A percentile compares a stretch with the other conserved stretches of the same genome.
Conservation (phyloP, 2,797 vertebrate species). For the Lacerta viridis region DNA sequence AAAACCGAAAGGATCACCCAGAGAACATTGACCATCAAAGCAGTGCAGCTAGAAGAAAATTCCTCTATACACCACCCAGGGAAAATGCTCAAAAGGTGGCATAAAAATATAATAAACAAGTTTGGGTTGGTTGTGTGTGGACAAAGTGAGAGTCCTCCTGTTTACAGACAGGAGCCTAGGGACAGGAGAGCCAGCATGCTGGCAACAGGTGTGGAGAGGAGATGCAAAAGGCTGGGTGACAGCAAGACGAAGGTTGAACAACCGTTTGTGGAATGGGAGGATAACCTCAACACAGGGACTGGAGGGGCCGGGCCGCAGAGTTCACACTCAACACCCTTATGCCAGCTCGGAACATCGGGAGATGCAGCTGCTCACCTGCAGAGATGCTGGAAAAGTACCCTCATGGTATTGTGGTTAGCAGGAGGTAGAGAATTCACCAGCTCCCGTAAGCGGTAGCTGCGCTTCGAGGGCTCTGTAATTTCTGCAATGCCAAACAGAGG, state of each 20-base stretch:
- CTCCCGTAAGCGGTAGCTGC: slow-evolving; percentile 84
- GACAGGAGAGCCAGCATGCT: neutral
- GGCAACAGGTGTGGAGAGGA: neutral
- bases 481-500: slow-evolving; percentile 76
- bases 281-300: neutral
- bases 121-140: too few species aligned
- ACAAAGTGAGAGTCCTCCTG: neutral
- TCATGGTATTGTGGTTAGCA: slow-evolving; percentile 91
- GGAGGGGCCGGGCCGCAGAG: too few species aligned
- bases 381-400: slow-evolving; percentile 90
- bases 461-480: slow-evolving; percentile 80
- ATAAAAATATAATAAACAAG: too few species aligned
- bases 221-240: neutral
- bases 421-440: slow-evolving; percentile 87
- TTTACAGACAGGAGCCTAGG: neutral
- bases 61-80: neutral
- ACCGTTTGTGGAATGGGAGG: neutral
- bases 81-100: neutral
- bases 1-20: neutral
- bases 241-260: neutral
- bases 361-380: slow-evolving; percentile 81
- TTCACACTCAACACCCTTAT: neutral
- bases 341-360: too few species aligned
- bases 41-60: neutral
- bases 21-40: neutral